Evolutionary conservation across 2,888 invertebrate genomes (phyloP).

Genomic region (Sylvicola fuscatus): DNA sequence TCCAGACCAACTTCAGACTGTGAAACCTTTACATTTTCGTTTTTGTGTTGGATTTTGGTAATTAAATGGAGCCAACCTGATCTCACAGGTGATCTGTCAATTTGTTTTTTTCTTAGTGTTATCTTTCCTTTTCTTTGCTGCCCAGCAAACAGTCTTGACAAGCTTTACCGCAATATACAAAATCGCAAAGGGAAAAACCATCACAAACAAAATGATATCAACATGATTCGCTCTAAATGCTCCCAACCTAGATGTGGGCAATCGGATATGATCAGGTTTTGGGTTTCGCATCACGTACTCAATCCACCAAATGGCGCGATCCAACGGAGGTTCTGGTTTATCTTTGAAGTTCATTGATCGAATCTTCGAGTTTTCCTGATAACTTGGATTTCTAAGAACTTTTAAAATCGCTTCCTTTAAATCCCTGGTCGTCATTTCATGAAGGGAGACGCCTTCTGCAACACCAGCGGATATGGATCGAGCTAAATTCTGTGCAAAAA

Average conservation of each 20-base stretch:
- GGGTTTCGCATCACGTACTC: slow-evolving; percentile 5
- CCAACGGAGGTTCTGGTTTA: slow-evolving; percentile 3
- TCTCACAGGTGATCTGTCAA: too few relatives aligned
- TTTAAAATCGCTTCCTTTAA: background rate
- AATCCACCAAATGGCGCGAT: slow-evolving; percentile 5
- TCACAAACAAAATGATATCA: too few relatives aligned
- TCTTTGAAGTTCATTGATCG: slow-evolving; percentile 3
- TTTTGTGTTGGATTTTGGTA: too few relatives aligned
- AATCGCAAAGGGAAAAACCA: too few relatives aligned
- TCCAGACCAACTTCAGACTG: too few relatives aligned
- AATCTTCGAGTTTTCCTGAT: background rate
- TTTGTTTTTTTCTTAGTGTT: too few relatives aligned
- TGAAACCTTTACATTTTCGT: too few relatives aligned
- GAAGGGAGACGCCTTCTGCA: background rate
- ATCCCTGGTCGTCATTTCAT: background rate
- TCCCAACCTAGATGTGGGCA: background rate
- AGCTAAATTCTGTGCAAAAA: background rate
- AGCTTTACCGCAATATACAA: too few relatives aligned
- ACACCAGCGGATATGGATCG: background rate
- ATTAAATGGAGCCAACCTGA: too few relatives aligned
- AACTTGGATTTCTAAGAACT: background rate
- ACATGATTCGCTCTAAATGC: background rate
- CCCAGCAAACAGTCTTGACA: too few relatives aligned
- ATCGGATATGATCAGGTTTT: background rate
- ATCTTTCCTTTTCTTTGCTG: too few relatives aligned